A percentile compares a stretch with the other conserved stretches of the same genome.
Conservation (phyloP, 92 coral and sea anemone genomes). For the Porites cylindrica region DNA sequence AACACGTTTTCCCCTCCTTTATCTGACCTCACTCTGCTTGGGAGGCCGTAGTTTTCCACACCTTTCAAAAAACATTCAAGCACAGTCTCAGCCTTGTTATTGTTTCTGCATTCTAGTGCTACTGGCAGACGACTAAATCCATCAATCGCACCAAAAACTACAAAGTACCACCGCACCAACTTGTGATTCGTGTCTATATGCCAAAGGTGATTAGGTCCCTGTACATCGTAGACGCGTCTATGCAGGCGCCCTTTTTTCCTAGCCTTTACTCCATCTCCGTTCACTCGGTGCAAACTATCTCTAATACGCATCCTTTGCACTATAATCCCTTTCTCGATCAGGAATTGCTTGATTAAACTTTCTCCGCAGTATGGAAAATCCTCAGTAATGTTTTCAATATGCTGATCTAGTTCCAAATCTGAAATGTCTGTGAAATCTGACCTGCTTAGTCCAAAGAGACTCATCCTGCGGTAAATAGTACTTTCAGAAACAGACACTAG, state of each 20-base stretch:
- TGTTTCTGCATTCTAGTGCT: constrained; percentile 43
- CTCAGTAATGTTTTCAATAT: constrained; percentile 20
- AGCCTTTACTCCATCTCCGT: no score
- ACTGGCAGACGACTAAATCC: constrained; percentile 71
- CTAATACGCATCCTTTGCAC: constrained; percentile 78
- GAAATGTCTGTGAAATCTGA: constrained; percentile 61
- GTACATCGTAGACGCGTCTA: constrained; percentile 47
- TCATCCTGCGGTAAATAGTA: constrained; percentile 74
- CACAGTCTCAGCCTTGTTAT: constrained; percentile 58
- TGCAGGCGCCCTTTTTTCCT: no score
- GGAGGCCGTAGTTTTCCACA: constrained; percentile 65
- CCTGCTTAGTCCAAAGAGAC: constrained; percentile 53
- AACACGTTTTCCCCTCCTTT: constrained; percentile 72
- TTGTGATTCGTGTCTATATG: constrained; percentile 59
- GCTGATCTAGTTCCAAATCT: constrained; percentile 55
- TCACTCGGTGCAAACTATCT: constrained; percentile 54
- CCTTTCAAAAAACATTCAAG: constrained; percentile 51
- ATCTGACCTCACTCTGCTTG: constrained; percentile 75
- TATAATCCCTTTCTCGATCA: constrained; percentile 35
- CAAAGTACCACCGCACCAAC: constrained; percentile 54
- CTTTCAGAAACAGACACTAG: constrained; percentile 63
- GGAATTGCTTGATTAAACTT: constrained; percentile 47
- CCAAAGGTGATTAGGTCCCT: constrained; percentile 72
- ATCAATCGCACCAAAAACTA: constrained; percentile 65
- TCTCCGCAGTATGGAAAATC: constrained; percentile 65